These are phyloP conservation scores for Melipona beecheii DNA, from an alignment of 2,888 invertebrate genomes.

Conservation along the genomic window DNA sequence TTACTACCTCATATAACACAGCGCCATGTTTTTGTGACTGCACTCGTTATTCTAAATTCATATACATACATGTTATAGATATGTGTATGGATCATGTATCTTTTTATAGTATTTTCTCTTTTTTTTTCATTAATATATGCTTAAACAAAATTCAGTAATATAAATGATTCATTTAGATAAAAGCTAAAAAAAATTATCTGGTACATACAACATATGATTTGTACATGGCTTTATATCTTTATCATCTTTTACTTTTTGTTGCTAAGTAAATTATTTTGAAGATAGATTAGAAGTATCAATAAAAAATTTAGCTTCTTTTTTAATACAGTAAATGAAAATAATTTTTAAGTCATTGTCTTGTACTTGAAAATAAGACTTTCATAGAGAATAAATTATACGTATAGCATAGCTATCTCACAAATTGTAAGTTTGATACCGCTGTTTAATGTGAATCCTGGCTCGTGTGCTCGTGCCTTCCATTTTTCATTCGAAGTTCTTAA, in stretches of 20 bases:
- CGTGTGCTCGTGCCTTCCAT: constrained; percentile 12
- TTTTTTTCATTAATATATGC: background rate
- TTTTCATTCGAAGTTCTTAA: background rate
- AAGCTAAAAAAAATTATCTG: background rate
- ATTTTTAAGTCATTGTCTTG: background rate
- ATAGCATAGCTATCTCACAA: background rate
- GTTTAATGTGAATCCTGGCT: background rate
- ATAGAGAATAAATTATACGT: background rate
- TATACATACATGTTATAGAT: background rate
- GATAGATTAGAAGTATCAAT: background rate
- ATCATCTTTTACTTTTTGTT: background rate
- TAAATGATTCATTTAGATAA: background rate
- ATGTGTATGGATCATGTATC: background rate
- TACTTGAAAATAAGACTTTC: constrained; percentile 6
- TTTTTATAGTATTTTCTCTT: constrained; percentile 3
- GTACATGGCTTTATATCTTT: background rate
- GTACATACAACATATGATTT: background rate
- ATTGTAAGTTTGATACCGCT: background rate
- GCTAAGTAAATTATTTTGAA: background rate
- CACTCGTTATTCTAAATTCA: background rate
- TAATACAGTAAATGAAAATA: background rate
- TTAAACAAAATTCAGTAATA: background rate
- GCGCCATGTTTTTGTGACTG: constrained; percentile 70
- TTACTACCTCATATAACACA: constrained; percentile 74
- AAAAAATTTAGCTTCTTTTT: background rate